phyloP scores from a whole-genome alignment of 37 sponge, comb jelly and placozoan species.

The Theonella swinhoei region DNA sequence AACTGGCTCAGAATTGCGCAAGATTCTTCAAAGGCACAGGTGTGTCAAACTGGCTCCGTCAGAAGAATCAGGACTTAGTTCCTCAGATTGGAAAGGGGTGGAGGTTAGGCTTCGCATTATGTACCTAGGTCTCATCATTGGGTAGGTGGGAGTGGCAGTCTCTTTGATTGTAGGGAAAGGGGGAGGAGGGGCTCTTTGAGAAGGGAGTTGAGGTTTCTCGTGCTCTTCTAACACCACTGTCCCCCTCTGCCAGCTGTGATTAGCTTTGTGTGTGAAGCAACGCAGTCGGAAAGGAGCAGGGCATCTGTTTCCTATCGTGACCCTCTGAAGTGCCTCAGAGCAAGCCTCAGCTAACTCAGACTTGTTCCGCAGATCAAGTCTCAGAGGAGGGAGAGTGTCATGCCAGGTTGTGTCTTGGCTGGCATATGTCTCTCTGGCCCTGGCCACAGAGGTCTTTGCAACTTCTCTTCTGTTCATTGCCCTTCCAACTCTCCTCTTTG shows the following conservation, averaged over 20 bases:
- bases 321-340: background rate
- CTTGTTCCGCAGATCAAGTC: background rate
- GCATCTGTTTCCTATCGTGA: background rate
- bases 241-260: background rate
- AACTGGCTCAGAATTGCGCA: too few relatives aligned
- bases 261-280: background rate
- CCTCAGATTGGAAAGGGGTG: background rate
- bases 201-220: background rate
- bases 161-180: background rate
- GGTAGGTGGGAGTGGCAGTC: background rate
- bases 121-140: background rate
- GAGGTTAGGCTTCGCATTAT: background rate
- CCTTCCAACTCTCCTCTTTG: constrained; percentile 37
- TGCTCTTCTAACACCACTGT: background rate
- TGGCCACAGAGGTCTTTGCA: constrained; percentile 21
- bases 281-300: background rate
- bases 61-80: background rate
- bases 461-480: constrained; percentile 31
- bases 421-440: constrained; percentile 2
- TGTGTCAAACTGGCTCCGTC: too few relatives aligned
- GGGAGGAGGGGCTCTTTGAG: background rate
- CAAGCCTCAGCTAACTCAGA: background rate
- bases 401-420: background rate
- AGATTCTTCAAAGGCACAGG: too few relatives aligned
- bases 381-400: background rate